These are phyloP conservation scores for Netelia inedita DNA, from an alignment of 2,888 invertebrate genomes.

Conservation along the genomic window DNA sequence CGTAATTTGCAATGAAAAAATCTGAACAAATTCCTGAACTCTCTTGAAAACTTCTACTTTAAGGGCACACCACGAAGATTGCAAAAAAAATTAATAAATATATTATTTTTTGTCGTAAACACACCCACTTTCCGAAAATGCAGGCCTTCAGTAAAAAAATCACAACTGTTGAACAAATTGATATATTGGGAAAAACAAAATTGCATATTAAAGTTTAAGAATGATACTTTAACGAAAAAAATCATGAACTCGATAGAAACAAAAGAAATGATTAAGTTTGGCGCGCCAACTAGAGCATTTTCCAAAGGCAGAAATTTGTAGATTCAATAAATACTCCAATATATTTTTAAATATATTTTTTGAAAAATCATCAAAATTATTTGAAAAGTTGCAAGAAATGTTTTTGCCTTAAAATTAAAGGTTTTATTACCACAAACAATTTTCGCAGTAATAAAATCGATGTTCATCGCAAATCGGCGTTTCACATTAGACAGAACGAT, in stretches of 20 bases:
- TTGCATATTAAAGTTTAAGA: constrained; percentile 32
- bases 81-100: too few species aligned
- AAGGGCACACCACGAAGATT: too few species aligned
- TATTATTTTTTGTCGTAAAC: constrained; percentile 23
- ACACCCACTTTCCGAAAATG: constrained; percentile 19
- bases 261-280: constrained; percentile 26
- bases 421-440: too few species aligned
- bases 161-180: constrained; percentile 32
- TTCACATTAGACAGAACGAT: too few species aligned
- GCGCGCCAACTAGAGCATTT: constrained; percentile 20
- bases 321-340: constrained; percentile 18
- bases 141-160: constrained; percentile 15
- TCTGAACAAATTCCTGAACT: too few species aligned
- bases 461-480: too few species aligned
- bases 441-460: too few species aligned
- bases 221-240: constrained; percentile 12
- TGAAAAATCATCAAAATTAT: constrained; percentile 11
- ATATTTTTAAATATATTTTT: constrained; percentile 3
- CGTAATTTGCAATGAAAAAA: too few species aligned
- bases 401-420: too few species aligned
- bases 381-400: background rate
- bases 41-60: too few species aligned
- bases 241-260: constrained; percentile 23
- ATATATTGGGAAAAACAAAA: constrained; percentile 21
- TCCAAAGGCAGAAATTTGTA: constrained; percentile 9